Conservation (phyloP, 2,888 invertebrate genomes). For the Timandra comae region DNA sequence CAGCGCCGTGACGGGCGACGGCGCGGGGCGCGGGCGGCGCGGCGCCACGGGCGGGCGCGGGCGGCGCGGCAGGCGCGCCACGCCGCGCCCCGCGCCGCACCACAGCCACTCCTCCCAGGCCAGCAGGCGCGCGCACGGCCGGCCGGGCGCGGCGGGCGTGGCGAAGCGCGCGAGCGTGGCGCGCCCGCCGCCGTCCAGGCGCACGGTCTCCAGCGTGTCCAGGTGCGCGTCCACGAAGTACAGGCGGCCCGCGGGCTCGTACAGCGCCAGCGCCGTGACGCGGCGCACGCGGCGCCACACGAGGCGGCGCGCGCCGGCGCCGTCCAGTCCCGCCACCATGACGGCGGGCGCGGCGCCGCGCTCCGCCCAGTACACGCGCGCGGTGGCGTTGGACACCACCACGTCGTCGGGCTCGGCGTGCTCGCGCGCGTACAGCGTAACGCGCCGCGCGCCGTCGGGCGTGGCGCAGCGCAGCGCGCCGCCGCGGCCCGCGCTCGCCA, state of each 20-base stretch:
- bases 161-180: constrained; percentile 40
- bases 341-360: constrained; percentile 80
- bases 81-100: constrained; percentile 49
- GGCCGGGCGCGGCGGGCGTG: constrained; percentile 20
- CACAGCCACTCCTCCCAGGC: constrained; percentile 59
- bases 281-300: constrained; percentile 80
- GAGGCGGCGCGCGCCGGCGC: constrained; percentile 68
- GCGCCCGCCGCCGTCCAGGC: constrained; percentile 82
- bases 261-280: constrained; percentile 86
- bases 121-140: constrained; percentile 38
- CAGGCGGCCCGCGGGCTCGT: constrained; percentile 83
- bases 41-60: constrained; percentile 10
- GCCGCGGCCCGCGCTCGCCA: constrained; percentile 34
- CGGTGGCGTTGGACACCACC: constrained; percentile 79
- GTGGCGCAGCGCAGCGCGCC: constrained; percentile 48
- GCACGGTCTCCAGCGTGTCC: constrained; percentile 81
- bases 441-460: constrained; percentile 74
- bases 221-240: constrained; percentile 92
- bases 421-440: constrained; percentile 66
- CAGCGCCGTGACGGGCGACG: constrained; percentile 30
- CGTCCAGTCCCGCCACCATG: constrained; percentile 81
- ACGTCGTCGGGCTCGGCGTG: constrained; percentile 83
- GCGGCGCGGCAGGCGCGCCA: constrained; percentile 42
- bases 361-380: constrained; percentile 82
- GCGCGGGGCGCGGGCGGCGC: constrained; percentile 21